These are phyloP conservation scores for Adelognathus sp. DNA, from an alignment of 2,888 invertebrate species.

Conservation along the genomic window DNA sequence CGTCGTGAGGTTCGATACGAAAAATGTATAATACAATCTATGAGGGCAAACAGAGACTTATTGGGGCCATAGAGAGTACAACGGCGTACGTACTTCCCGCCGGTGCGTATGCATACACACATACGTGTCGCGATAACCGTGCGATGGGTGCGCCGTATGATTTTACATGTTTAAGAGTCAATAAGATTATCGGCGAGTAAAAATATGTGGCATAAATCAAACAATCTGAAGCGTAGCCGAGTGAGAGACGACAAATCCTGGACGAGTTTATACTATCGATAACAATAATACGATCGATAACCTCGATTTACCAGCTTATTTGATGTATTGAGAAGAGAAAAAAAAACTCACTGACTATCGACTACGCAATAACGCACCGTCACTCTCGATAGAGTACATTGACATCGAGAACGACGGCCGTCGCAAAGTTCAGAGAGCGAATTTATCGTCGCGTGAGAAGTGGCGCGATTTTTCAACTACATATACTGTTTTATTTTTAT, in stretches of 20 bases:
- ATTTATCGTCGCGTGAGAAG: slow-evolving; percentile 22
- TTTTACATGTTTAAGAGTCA: slow-evolving; percentile 68
- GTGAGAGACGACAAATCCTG: slow-evolving; percentile 45
- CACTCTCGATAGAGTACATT: slow-evolving; percentile 4
- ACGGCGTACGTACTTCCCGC: neutral
- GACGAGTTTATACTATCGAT: slow-evolving; percentile 50
- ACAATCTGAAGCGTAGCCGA: slow-evolving; percentile 57
- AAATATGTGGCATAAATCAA: slow-evolving; percentile 73
- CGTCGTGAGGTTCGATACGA: slow-evolving; percentile 7
- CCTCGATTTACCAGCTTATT: slow-evolving; percentile 13
- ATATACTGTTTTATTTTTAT: neutral
- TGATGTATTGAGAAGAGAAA: too few relatives aligned
- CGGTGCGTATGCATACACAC: slow-evolving; percentile 8
- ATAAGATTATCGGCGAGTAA: slow-evolving; percentile 71
- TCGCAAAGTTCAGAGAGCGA: slow-evolving; percentile 26
- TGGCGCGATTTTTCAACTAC: neutral
- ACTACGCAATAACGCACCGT: neutral
- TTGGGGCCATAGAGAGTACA: slow-evolving; percentile 37
- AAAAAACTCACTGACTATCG: too few relatives aligned
- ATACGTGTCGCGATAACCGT: slow-evolving; percentile 46
- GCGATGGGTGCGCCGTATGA: slow-evolving; percentile 54
- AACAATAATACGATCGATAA: slow-evolving; percentile 10
- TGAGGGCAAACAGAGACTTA: slow-evolving; percentile 51
- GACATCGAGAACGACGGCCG: neutral
- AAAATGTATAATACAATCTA: slow-evolving; percentile 49